Conservation (phyloP, 2,797 vertebrate species). For the Apogon talboti region DNA sequence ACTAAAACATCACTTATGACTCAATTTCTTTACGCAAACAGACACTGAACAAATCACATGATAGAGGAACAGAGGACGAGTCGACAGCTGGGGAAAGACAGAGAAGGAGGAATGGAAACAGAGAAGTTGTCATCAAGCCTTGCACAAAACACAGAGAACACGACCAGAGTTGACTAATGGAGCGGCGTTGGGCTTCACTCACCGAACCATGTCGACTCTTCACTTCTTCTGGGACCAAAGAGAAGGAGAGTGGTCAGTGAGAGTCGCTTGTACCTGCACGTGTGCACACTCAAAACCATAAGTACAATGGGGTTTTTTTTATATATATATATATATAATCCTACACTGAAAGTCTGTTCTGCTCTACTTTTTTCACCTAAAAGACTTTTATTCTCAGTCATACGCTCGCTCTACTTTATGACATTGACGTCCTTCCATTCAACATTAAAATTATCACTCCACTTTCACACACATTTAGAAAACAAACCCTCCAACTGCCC, state of each 20-base stretch:
- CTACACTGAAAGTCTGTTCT: not conserved
- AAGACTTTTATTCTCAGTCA: slow-evolving; percentile 9
- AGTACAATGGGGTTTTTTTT: not conserved
- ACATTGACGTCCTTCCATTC: not conserved
- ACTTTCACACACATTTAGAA: slow-evolving; percentile 17
- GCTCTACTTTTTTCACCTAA: slow-evolving; percentile 31
- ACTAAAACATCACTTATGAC: slow-evolving; percentile 28
- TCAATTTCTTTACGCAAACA: slow-evolving; percentile 31
- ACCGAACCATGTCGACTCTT: slow-evolving; percentile 85
- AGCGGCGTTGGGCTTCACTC: slow-evolving; percentile 66
- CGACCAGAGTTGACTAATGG: slow-evolving; percentile 27
- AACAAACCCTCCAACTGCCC: slow-evolving; percentile 17
- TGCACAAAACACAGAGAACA: slow-evolving; percentile 36
- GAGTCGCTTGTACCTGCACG: slow-evolving; percentile 52
- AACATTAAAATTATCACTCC: not conserved
- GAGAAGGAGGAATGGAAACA: slow-evolving; percentile 76
- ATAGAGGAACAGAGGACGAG: slow-evolving; percentile 53
- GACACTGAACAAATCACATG: slow-evolving; percentile 57
- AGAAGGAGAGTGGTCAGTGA: slow-evolving; percentile 53
- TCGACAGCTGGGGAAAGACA: slow-evolving; percentile 50
- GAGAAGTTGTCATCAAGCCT: slow-evolving; percentile 68
- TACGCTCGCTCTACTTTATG: not conserved
- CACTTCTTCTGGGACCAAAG: slow-evolving; percentile 61
- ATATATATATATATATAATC: not conserved
- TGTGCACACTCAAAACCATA: slow-evolving; percentile 28